phyloP scores from a whole-genome alignment of 2,797 vertebrate species.

The Dermochelys coriacea region DNA sequence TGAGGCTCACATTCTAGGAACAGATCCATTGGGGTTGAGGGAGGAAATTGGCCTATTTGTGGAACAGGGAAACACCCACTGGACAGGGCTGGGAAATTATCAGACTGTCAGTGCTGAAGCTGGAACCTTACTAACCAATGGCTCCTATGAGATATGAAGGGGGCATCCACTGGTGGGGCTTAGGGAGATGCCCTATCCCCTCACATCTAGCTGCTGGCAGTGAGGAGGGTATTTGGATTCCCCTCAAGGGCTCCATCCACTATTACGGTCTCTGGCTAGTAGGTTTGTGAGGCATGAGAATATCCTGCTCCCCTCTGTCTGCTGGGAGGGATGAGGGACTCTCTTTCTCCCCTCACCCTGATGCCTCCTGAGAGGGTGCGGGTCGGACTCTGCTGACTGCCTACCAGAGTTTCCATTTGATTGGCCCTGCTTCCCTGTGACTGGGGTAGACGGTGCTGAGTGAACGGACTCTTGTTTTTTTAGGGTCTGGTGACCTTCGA shows the following conservation, averaged over 20 bases:
- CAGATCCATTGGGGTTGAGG: not conserved
- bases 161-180: not conserved
- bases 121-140: not conserved
- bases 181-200: too few relatives aligned
- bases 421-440: not conserved
- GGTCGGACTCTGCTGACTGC: not conserved
- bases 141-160: not conserved
- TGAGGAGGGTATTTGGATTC: too few relatives aligned
- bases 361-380: not conserved
- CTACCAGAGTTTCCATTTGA: not conserved
- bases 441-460: not conserved
- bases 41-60: not conserved
- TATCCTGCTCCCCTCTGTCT: not conserved
- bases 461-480: not conserved
- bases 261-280: not conserved
- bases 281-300: not conserved
- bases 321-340: not conserved
- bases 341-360: not conserved
- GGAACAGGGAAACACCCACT: not conserved
- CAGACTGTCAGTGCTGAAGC: not conserved
- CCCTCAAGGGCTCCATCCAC: not conserved
- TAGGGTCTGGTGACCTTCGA: not conserved
- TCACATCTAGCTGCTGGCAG: not conserved
- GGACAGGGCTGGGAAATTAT: not conserved
- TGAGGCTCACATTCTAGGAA: not conserved